Percentiles rank a stretch among this genome's conserved stretches.
phyloP scores from a whole-genome alignment of 2,888 invertebrate species.

The Zaprionus bogoriensis region DNA sequence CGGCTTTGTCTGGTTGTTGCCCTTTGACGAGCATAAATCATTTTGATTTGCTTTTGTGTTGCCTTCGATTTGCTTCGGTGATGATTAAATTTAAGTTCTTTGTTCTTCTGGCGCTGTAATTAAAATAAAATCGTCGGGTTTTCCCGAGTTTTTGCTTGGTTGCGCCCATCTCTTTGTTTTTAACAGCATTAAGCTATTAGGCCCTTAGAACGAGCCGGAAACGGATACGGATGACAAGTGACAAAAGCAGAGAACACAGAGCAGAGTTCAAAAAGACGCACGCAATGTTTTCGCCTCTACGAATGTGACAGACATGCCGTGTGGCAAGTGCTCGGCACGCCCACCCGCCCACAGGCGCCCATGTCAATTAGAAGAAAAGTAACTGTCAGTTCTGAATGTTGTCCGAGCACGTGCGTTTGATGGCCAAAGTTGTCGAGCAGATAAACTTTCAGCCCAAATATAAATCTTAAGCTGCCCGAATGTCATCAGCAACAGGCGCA shows the following conservation, averaged over 20 bases:
- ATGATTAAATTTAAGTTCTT: constrained; percentile 32
- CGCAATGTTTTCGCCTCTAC: constrained; percentile 18
- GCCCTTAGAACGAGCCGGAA: constrained; percentile 31
- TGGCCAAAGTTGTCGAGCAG: constrained; percentile 50
- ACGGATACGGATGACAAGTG: constrained; percentile 2
- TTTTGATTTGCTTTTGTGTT: constrained; percentile 12
- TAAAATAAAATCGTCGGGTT: constrained; percentile 28
- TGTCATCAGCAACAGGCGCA: constrained; percentile 68
- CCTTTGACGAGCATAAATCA: constrained; percentile 41
- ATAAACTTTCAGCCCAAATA: constrained; percentile 52
- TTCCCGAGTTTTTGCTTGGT: constrained; percentile 23
- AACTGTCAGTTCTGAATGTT: constrained; percentile 51
- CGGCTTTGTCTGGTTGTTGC: constrained; percentile 17
- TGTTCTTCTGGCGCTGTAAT: constrained; percentile 28
- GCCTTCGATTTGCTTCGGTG: constrained; percentile 12
- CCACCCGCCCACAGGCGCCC: constrained; percentile 16
- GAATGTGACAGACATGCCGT: constrained; percentile 60
- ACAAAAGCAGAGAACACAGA: constrained; percentile 6
- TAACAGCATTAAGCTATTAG: constrained; percentile 39
- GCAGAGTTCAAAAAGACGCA: constrained; percentile 18
- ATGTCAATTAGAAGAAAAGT: constrained; percentile 55
- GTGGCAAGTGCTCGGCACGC: constrained; percentile 43
- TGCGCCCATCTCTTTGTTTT: constrained; percentile 3
- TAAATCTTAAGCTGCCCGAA: constrained; percentile 59
- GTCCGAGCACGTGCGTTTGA: constrained; percentile 66